Evolutionary conservation across 2,113 vertebrate species (phyloP), one percentile per base, ranked within the genome.

Genomic region (Xenopus laevis): DNA sequence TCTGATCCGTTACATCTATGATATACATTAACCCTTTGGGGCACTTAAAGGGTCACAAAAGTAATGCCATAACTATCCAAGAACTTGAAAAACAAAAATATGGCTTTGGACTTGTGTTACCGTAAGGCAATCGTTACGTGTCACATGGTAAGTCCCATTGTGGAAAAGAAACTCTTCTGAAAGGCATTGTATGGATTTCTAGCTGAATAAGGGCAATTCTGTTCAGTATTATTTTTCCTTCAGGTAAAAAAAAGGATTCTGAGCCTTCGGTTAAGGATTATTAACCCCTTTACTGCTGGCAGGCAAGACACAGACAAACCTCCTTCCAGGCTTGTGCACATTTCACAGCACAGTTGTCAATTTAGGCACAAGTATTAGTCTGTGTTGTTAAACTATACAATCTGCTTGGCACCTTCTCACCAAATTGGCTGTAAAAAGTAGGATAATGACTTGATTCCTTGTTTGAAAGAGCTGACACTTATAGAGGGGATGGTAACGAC

Each of bases 71-170:
- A 55, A 55, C 18, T 8, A 55, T 55, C 17, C 53, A 55, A 3
- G 17, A 55, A 5, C 52, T 55, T 11, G 2, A 17, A 7, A 55
- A 15, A n/a, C 5, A 40, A 7, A 40, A 40, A 40, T 53, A 89
- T 87, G 88, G 89, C 89, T 91, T 91, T 84, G 85, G 84, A 80
- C 23, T 78, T 40, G 78, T 0, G 0, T 80, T 82, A 65, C 57
- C 76, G 71, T 90, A 91, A 90, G 89, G 87, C 89, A 89, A 75
- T 20, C 84, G 84, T 78, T 47, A 79, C 11, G 5, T 65, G 80
- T 84, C 78, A 71, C 79, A 80, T 72, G 81, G 52, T 81, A 73
- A 50, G 15, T 50, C 7, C 47, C 11, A 13, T 13, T 16, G 4
- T 2, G 47, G 15, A 1, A 50, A 50, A 13, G 47, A 50, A 50